Base-by-base conservation (phyloP, 2,888 invertebrate species). In the Oeneis ivallda region DNA sequence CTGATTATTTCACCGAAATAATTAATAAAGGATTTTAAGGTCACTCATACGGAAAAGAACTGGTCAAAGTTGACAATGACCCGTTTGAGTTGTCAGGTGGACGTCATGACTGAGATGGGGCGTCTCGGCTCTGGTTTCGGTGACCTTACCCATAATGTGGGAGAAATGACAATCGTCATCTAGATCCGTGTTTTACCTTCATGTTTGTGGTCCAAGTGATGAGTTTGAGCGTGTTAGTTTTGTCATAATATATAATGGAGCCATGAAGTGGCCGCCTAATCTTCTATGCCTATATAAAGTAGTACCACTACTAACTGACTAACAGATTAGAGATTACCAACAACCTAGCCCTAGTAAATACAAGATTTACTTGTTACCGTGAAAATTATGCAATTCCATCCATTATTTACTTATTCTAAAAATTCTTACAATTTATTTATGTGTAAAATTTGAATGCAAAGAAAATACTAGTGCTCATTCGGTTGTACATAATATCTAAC, bases 101-200 rank as follows among this genome's bases (percentile, higher is more conserved):
- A 82, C 80, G 82, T 85, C 80, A 82, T 60, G 41, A 77, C 79
- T 79, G 74, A 72, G 78, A 72, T 78, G 73, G 80, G 78, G 77
- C 79, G 79, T 5, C 26, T 2, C 26, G 26, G 0, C 26, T 26
- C 26, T 26, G 26, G 26, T 75, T 76, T 72, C 70, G 68, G 75
- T 77, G 84, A 81, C 86, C 85, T 87, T 81, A 76, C 70, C 74
- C 72, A 74, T 73, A 74, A 74, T 76, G 76, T 79, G 75, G 77
- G 79, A 82, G 85, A 84, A 87, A 84, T 85, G 83, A 84, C 80
- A 85, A 78, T 79, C 79, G 77, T 79, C 82, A 82, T 81, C 77
- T 82, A 85, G 85, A 88, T 89, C 87, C 87, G 89, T 86, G 79
- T 79, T 75, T 81, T 85, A 83, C 79, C 72, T 76, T 70, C 53